These are phyloP conservation scores for Pachycephus smyrnensis DNA, from an alignment of 2,888 invertebrate species.

Conservation along the genomic window DNA sequence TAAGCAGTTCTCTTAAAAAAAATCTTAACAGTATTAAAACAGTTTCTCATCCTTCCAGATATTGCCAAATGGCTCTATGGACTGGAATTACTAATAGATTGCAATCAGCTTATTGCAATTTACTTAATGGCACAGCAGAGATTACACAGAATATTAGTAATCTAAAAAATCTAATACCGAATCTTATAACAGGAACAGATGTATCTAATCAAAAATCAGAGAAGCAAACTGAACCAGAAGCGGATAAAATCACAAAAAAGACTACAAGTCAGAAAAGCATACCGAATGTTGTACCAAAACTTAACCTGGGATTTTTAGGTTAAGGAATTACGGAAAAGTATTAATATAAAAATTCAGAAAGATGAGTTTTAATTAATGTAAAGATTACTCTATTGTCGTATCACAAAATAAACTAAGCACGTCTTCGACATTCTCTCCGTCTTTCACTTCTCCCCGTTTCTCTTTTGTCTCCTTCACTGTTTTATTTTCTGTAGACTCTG, in stretches of 20 bases:
- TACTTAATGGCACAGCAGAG: constrained; percentile 40
- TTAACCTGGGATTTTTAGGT: neutral
- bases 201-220: neutral
- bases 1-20: neutral
- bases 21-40: neutral
- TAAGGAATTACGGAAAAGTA: neutral
- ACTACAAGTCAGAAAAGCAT: neutral
- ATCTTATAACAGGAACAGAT: neutral
- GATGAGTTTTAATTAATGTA: neutral
- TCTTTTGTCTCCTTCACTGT: neutral
- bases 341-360: neutral
- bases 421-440: constrained; percentile 24
- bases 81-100: constrained; percentile 73
- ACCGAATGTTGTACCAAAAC: neutral
- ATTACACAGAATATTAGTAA: constrained; percentile 14
- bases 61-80: constrained; percentile 79
- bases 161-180: neutral
- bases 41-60: constrained; percentile 59
- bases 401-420: constrained; percentile 32
- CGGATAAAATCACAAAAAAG: neutral
- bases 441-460: neutral
- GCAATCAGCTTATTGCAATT: constrained; percentile 69
- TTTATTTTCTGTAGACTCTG: neutral
- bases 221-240: neutral
- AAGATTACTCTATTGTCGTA: constrained; percentile 24